These are phyloP conservation scores for Bombus pascuorum DNA, from an alignment of 1,140 invertebrate genomes.

Conservation along the genomic window DNA sequence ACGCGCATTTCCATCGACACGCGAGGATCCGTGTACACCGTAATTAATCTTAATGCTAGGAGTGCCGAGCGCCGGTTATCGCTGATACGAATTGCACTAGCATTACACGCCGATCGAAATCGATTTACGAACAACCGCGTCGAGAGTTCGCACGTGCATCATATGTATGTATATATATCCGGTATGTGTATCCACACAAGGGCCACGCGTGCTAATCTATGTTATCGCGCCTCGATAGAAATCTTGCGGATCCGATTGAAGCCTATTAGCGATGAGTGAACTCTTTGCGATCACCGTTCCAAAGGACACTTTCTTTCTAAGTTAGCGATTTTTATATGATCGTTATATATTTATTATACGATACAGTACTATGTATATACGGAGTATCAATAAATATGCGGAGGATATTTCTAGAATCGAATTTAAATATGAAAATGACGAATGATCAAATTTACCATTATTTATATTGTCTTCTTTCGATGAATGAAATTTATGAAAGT, in stretches of 20 bases:
- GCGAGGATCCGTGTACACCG: constrained; percentile 59
- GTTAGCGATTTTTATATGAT: no score
- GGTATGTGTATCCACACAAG: neutral
- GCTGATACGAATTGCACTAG: constrained; percentile 39
- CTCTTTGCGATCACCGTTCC: no score
- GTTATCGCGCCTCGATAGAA: constrained; percentile 22
- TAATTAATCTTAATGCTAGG: constrained; percentile 73
- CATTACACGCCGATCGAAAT: constrained; percentile 47
- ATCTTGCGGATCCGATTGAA: constrained; percentile 32
- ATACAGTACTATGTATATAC: neutral
- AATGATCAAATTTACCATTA: no score
- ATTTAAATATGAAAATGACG: no score
- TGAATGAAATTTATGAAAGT: no score
- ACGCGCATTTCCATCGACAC: constrained; percentile 64
- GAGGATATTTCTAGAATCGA: no score
- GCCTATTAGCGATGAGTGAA: neutral
- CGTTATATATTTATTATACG: no score
- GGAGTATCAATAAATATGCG: no score
- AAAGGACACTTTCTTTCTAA: neutral
- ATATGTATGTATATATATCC: neutral
- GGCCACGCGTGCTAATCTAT: constrained; percentile 34
- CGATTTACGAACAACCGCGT: constrained; percentile 47
- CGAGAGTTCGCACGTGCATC: constrained; percentile 42
- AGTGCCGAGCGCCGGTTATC: constrained; percentile 43
- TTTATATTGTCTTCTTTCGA: no score